Evolutionary conservation across 2,797 vertebrate species (phyloP).

Genomic region (Crax fasciolata): DNA sequence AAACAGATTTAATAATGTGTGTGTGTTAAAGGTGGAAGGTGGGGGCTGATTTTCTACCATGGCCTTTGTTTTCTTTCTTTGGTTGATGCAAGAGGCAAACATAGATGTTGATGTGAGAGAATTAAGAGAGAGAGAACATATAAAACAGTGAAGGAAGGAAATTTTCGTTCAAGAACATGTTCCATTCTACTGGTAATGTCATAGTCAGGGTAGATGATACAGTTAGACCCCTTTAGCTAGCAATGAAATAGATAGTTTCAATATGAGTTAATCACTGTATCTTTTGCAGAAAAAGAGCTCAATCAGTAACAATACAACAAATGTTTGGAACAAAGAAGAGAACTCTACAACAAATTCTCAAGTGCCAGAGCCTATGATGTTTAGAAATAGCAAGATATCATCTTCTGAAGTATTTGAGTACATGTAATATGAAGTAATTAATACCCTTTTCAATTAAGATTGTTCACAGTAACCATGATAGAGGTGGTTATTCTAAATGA

Average conservation of each 20-base stretch:
- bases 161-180: background rate
- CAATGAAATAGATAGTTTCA: slow-evolving; percentile 31
- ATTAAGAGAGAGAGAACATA: background rate
- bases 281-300: background rate
- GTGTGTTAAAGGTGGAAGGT: too few relatives aligned
- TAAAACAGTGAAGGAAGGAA: background rate
- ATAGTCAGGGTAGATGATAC: background rate
- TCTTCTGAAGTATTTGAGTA: slow-evolving; percentile 1
- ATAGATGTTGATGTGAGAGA: background rate
- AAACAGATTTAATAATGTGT: slow-evolving; percentile 25
- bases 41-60: background rate
- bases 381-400: background rate
- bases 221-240: slow-evolving; percentile 20
- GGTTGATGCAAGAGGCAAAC: background rate
- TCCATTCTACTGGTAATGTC: slow-evolving; percentile 2
- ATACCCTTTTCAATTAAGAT: slow-evolving; percentile 23
- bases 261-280: background rate
- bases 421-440: slow-evolving; percentile 5
- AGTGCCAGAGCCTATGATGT: background rate
- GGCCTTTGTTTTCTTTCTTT: background rate
- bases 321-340: slow-evolving; percentile 15
- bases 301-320: background rate
- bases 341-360: background rate
- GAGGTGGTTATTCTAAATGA: background rate
- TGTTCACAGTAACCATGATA: background rate